These are phyloP conservation scores for Chloropsis hardwickii DNA, from an alignment of 2,113 vertebrate genomes.

Conservation along the genomic window DNA sequence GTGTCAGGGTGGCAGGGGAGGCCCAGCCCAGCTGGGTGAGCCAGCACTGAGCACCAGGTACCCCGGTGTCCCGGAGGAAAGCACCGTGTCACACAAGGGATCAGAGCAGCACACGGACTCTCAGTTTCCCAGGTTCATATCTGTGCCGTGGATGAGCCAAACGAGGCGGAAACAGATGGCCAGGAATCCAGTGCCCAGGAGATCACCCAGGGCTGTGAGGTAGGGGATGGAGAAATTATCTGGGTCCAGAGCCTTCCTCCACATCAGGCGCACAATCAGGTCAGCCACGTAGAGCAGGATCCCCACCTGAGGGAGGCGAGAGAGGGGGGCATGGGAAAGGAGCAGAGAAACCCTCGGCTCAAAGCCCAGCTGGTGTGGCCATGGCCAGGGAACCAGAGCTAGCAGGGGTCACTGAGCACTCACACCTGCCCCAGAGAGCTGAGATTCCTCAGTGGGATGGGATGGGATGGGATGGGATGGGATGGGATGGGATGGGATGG, in stretches of 20 bases:
- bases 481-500: neutral
- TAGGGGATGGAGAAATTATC: conserved; percentile 98
- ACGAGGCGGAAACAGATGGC: conserved; percentile 82
- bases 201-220: conserved; percentile 92
- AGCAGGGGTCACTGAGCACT: rapidly evolving
- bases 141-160: conserved; percentile 3
- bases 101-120: neutral
- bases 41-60: neutral
- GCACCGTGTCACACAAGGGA: neutral
- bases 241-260: conserved; percentile 87
- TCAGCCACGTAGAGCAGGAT: conserved; percentile 91
- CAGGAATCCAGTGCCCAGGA: conserved; percentile 90
- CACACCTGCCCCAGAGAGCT: neutral
- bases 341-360: neutral
- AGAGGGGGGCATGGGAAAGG: neutral
- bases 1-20: rapidly evolving
- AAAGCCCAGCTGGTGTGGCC: neutral
- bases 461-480: neutral
- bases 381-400: neutral
- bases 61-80: neutral
- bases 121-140: conserved; percentile 44
- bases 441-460: neutral
- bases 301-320: conserved; percentile 76
- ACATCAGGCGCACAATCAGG: conserved; percentile 85
- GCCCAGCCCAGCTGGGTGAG: neutral